Base-by-base conservation (phyloP, 1,140 invertebrate genomes). In the Ditylenchus dipsaci region DNA sequence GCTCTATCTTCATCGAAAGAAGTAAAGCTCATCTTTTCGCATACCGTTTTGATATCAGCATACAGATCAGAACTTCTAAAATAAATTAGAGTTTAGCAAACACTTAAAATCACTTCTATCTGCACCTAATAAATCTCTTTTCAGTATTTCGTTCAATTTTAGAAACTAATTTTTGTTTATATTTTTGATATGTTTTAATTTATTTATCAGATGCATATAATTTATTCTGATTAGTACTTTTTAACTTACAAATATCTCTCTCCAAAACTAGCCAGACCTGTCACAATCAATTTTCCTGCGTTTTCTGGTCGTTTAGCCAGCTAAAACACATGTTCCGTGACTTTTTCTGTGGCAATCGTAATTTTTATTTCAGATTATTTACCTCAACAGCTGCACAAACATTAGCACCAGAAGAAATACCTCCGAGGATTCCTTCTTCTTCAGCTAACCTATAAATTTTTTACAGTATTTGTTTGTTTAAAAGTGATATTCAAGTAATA, bases 321-420 rank as follows among this genome's bases (percentile, higher is more conserved):
- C 70, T 72, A 38, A 71, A 72, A 68, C n/a, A n/a, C n/a, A n/a
- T n/a, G n/a, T n/a, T n/a, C n/a, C n/a, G n/a, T n/a, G n/a, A n/a
- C n/a, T 68, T n/a, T n/a, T n/a, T n/a, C n/a, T n/a, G n/a, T n/a
- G n/a, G n/a, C n/a, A n/a, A n/a, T n/a, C n/a, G 49, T 26, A 7
- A 53, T 17, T 5, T 7, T 15, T 53, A 26, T 3, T 38, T 7
- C 23, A 19, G 49, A 7, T 21, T 21, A 3, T 7, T 53, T 65
- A 65, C 63, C 33, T 65, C 63, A 13, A 70, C n/a, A 21, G 68
- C 67, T 15, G 68, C 68, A 53, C 38, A 70, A 23, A 71, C 77
- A 65, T 82, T 80, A 1, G 81, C 79, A 8, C 79, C 79, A 63
- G 70, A 77, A 26, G 79, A 81, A 63, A 81, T 81, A 33, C 79